Evolutionary conservation across 2,113 vertebrate genomes (phyloP).

Genomic region (Elephas maximus): DNA sequence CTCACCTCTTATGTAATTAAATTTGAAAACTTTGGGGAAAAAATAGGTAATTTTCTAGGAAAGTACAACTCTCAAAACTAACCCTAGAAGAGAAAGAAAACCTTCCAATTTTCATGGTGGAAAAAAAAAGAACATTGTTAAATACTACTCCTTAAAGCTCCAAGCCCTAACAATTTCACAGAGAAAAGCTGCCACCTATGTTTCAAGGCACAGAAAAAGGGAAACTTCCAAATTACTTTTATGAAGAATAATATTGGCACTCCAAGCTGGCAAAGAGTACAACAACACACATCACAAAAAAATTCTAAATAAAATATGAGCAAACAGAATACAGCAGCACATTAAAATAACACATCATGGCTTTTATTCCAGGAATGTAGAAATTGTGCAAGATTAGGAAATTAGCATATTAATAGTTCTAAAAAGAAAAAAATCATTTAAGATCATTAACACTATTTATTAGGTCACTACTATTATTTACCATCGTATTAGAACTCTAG

Average conservation of each 20-base stretch:
- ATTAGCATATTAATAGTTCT: neutral
- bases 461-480: neutral
- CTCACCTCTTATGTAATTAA: neutral
- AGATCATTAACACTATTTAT: neutral
- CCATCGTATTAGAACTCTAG: neutral
- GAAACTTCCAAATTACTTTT: neutral
- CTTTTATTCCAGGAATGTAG: conserved; percentile 13
- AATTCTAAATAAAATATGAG: neutral
- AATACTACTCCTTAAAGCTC: neutral
- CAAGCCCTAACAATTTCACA: neutral
- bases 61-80: neutral
- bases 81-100: neutral
- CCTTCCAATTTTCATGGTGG: neutral
- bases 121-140: neutral
- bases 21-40: neutral
- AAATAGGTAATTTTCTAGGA: neutral
- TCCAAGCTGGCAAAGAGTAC: neutral
- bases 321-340: neutral
- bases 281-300: conserved; percentile 6
- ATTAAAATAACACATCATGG: neutral
- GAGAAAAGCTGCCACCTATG: neutral
- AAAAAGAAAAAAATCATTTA: neutral
- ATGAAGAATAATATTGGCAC: neutral
- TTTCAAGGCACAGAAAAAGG: neutral
- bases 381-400: neutral